phyloP scores from a whole-genome alignment of 2,113 vertebrate genomes.

The Cranoglanis bouderius region DNA sequence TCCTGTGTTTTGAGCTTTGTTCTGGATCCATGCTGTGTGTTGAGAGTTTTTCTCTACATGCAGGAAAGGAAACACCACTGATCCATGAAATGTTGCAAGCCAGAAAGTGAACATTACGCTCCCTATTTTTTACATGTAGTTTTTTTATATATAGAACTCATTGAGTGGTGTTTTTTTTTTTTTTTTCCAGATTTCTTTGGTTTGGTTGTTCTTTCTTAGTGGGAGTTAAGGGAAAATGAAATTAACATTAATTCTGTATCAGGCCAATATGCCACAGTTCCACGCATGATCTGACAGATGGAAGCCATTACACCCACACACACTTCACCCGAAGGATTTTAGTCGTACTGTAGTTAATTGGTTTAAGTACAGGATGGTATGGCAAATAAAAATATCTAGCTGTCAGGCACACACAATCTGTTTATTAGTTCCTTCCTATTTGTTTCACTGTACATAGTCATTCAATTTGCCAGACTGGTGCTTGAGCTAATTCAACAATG shows the following conservation, averaged over 20 bases:
- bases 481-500: conserved; percentile 39
- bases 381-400: not conserved
- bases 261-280: not conserved
- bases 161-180: not conserved
- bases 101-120: not conserved
- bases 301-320: not conserved
- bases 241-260: not conserved
- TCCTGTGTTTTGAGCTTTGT: not conserved
- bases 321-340: not conserved
- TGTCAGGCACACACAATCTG: not conserved
- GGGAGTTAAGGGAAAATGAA: not conserved
- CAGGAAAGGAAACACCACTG: not conserved
- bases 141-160: not conserved
- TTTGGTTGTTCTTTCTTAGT: not conserved
- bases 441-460: conserved; percentile 34
- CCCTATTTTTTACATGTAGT: not conserved
- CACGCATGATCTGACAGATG: not conserved
- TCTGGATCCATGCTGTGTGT: not conserved
- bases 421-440: conserved; percentile 25
- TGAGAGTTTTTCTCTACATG: not conserved
- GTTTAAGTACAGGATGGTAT: not conserved
- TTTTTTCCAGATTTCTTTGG: not conserved
- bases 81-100: not conserved
- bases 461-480: conserved; percentile 53
- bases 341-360: not conserved